These are phyloP conservation scores for Brotula barbata DNA, from an alignment of 2,797 vertebrate species.

Conservation along the genomic window DNA sequence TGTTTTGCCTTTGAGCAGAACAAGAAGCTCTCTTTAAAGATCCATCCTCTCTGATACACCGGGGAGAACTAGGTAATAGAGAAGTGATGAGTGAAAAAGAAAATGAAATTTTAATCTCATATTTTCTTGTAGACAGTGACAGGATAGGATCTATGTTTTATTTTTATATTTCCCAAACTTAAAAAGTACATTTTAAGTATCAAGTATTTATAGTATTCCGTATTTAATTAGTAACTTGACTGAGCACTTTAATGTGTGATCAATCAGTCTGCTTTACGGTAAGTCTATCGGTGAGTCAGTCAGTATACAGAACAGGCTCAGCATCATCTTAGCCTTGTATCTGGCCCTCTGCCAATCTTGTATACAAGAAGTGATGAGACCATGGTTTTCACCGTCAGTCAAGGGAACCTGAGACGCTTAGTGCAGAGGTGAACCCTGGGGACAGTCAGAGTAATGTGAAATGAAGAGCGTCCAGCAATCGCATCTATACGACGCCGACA, in stretches of 20 bases:
- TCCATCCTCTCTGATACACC: too few species aligned
- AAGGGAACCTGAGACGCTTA: constrained; percentile 32
- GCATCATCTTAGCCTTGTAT: constrained; percentile 38
- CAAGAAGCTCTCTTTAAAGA: too few species aligned
- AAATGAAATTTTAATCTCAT: too few species aligned
- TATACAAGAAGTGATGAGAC: constrained; percentile 44
- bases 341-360: constrained; percentile 44
- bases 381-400: constrained; percentile 57
- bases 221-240: constrained; percentile 1
- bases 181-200: too few species aligned
- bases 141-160: too few species aligned
- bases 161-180: too few species aligned
- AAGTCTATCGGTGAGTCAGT: constrained; percentile 10
- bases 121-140: too few species aligned
- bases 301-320: constrained; percentile 38
- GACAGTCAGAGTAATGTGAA: constrained; percentile 41
- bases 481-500: constrained; percentile 9
- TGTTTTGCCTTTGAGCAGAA: too few species aligned
- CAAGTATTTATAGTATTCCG: too few species aligned
- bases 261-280: constrained; percentile 11
- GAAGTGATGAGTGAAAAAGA: too few species aligned
- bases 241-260: constrained; percentile 14
- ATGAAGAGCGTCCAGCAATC: constrained; percentile 40
- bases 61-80: too few species aligned
- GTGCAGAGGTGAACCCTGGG: constrained; percentile 42